Conservation (phyloP, 2,113 vertebrate genomes). For the Rallus limicola region DNA sequence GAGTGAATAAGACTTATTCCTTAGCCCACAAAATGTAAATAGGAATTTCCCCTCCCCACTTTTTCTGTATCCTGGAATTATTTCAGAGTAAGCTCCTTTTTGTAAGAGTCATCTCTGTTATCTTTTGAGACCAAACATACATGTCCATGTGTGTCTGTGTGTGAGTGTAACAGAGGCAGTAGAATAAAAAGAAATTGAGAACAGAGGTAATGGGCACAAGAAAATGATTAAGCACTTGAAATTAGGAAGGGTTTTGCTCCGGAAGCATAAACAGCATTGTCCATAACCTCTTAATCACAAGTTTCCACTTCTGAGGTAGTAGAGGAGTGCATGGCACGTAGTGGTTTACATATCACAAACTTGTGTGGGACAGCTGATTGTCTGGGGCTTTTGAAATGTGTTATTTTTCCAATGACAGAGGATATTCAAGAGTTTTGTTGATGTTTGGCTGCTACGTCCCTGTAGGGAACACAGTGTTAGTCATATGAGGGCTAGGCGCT, state of each 20-base stretch:
- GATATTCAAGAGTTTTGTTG: neutral
- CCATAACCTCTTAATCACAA: neutral
- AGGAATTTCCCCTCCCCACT: too few relatives aligned
- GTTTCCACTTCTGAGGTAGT: neutral
- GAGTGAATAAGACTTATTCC: neutral
- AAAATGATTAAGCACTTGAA: neutral
- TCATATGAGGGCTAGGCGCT: neutral
- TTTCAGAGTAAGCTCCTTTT: neutral
- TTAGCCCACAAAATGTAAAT: neutral
- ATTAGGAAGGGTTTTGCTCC: neutral
- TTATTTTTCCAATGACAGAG: neutral
- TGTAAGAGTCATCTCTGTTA: neutral
- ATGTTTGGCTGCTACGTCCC: neutral
- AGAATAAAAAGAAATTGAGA: neutral
- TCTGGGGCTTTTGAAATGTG: neutral
- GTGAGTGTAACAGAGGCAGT: neutral
- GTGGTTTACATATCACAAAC: neutral
- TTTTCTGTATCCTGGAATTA: neutral
- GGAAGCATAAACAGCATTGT: neutral
- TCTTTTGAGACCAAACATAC: neutral
- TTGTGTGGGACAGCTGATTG: neutral
- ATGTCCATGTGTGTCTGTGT: fast-evolving
- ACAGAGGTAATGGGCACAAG: neutral
- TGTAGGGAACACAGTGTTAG: neutral
- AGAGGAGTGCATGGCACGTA: neutral